Evolutionary conservation across 2,797 vertebrate species (phyloP), one percentile per base, ranked within the genome.

Genomic region (Notoglanidium macrostoma): DNA sequence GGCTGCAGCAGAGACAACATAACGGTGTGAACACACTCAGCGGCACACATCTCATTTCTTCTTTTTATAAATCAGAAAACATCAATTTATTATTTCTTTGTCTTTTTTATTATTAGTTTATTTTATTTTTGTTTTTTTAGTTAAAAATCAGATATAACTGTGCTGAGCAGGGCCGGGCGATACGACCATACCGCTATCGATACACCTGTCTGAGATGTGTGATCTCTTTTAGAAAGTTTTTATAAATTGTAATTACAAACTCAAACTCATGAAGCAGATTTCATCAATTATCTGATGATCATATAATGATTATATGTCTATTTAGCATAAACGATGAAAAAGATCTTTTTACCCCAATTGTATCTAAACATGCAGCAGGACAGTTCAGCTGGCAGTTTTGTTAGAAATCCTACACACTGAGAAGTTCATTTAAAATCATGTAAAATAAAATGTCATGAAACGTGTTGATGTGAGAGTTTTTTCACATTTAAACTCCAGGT

Each of bases 1-100:
- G 40, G 95, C 97, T 98, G 92, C 3, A 12, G 40, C 0, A 14
- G 0, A n/a, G 2, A 14, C 19, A 35, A 67, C 51, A 49, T 23
- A 74, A 35, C 0, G 32, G n/a, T 51, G 4, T 67, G 46, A 67
- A 12, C 21, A 29, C 10, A 21, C 0, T 70, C 23, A 54, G n/a
- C 10, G 21, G 44, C 1, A 54, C 32, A 79, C 9, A n/a, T 19
- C 2, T 10, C 5, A 19, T 65, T 49, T 49, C 26, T 49, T 7
- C 46, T 46, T 12, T 26, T 17, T 11, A 40, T 1, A 11, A 40
- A 0, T 7, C 5, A 35, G 5, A 26, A 23, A 59, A 21, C 29
- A 35, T 19, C 3, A 23, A 10, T 40, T 72, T 70, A 72, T 0
- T 21, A 11, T 49, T 49, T 49, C 26, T 26, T 8, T 0, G 5